Evolutionary conservation across 2,797 vertebrate species (phyloP).

Genomic region (Clarias laeviceps): DNA sequence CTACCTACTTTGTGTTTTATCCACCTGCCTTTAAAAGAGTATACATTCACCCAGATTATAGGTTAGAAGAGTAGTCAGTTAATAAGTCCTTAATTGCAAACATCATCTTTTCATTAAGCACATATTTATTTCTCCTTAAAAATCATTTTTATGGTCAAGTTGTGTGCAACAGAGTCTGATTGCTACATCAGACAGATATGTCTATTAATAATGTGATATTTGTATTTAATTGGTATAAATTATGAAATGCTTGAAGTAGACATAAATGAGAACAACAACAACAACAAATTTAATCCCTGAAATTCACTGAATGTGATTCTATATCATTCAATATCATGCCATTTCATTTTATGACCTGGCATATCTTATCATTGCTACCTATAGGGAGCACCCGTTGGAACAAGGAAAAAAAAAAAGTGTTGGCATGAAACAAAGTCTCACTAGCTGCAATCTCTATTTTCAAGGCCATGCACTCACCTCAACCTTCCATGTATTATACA

Average conservation of each 20-base stretch:
- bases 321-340: not conserved
- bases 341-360: not conserved
- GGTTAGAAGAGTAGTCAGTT: not conserved
- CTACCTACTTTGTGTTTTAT: not conserved
- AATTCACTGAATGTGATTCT: not conserved
- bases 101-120: not conserved
- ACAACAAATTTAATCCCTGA: not conserved
- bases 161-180: not conserved
- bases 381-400: not conserved
- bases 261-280: not conserved
- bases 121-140: not conserved
- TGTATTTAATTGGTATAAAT: not conserved
- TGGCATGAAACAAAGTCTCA: slow-evolving; percentile 8
- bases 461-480: not conserved
- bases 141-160: not conserved
- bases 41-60: not conserved
- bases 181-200: not conserved
- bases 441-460: not conserved
- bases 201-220: not conserved
- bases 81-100: not conserved
- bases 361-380: slow-evolving; percentile 12
- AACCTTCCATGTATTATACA: not conserved
- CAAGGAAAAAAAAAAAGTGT: not conserved
- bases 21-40: not conserved
- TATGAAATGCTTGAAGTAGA: not conserved